phyloP scores from a whole-genome alignment of 1,140 invertebrate species.

The Dysdera silvatica region DNA sequence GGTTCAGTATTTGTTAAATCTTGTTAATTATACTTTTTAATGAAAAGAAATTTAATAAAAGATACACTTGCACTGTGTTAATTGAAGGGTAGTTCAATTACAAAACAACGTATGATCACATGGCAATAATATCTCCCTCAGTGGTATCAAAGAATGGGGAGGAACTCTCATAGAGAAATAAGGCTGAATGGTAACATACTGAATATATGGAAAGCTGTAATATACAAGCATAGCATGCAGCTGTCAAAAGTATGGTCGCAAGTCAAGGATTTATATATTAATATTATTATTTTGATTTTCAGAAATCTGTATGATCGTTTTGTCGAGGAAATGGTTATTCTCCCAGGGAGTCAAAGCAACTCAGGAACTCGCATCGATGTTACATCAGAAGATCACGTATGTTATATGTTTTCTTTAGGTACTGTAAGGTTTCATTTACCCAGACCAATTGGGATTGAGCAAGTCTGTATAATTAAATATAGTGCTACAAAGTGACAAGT shows the following conservation, averaged over 20 bases:
- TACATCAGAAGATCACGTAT: slow-evolving; percentile 32
- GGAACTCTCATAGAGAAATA: background rate
- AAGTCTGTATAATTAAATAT: too few species aligned
- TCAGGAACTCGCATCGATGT: slow-evolving; percentile 14
- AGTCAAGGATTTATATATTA: background rate
- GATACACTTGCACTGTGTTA: too few species aligned
- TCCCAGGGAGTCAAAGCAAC: slow-evolving; percentile 11
- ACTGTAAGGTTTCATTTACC: background rate
- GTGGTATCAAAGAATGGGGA: background rate
- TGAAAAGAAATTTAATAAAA: too few species aligned
- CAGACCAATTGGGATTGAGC: background rate
- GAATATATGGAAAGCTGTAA: background rate
- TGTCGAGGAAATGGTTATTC: slow-evolving; percentile 26
- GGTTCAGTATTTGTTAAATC: too few species aligned
- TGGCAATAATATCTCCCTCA: too few species aligned
- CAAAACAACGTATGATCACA: too few species aligned
- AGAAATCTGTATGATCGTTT: slow-evolving; percentile 59
- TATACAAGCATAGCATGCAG: background rate
- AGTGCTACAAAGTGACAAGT: too few species aligned
- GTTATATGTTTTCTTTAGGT: slow-evolving; percentile 2
- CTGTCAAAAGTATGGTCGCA: background rate
- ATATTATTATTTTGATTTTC: background rate
- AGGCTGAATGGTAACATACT: background rate
- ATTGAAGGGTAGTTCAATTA: too few species aligned
- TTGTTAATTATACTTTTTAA: too few species aligned